phyloP scores from a whole-genome alignment of 2,797 vertebrate species.

The Acridotheres tristis region DNA sequence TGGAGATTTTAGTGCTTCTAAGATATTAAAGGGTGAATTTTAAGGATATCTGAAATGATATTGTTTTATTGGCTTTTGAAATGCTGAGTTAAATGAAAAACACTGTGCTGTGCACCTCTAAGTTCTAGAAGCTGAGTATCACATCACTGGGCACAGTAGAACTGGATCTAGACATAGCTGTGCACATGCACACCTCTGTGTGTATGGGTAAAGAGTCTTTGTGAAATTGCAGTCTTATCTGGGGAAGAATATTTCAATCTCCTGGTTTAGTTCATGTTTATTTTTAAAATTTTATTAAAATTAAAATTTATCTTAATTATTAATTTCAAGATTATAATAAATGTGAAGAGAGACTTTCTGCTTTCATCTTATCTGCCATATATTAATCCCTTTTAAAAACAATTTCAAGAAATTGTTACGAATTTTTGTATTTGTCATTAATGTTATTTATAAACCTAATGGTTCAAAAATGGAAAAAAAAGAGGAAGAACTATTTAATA shows the following conservation, averaged over 20 bases:
- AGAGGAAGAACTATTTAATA: neutral
- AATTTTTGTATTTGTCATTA: neutral
- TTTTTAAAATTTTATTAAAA: neutral
- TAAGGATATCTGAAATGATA: neutral
- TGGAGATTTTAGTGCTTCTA: neutral
- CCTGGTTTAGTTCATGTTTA: neutral
- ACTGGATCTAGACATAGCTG: fast-evolving
- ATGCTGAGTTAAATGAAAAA: conserved; percentile 38
- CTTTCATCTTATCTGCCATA: neutral
- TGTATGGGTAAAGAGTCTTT: neutral
- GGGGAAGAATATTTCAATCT: neutral
- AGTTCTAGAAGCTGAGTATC: neutral
- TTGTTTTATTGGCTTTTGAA: conserved; percentile 4
- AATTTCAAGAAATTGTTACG: neutral
- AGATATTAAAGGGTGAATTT: neutral
- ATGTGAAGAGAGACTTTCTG: neutral
- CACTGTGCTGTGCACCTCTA: neutral
- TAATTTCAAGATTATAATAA: neutral
- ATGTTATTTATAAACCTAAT: neutral
- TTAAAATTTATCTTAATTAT: neutral
- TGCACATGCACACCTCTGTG: neutral
- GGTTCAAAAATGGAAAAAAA: neutral
- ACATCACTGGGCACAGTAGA: neutral
- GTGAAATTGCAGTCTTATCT: neutral
- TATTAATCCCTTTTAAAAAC: neutral